A percentile compares a stretch with the other conserved stretches of the same genome.
These are phyloP conservation scores for Philantomba maxwellii DNA, from an alignment of 2,113 vertebrate genomes.

Conservation along the genomic window DNA sequence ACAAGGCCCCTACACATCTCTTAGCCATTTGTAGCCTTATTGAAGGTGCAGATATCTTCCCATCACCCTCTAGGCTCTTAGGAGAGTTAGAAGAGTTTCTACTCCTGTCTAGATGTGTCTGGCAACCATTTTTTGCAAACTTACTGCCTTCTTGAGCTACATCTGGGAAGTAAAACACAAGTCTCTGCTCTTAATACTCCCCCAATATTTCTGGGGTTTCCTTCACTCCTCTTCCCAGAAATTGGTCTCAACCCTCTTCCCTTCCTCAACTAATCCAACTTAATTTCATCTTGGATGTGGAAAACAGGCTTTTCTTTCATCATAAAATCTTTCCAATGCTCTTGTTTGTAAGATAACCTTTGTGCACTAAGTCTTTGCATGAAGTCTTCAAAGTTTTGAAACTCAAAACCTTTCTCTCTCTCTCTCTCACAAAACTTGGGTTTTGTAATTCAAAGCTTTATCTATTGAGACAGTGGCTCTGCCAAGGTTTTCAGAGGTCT, in stretches of 20 bases:
- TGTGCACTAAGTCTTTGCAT: neutral
- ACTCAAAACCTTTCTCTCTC: neutral
- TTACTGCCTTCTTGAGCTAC: neutral
- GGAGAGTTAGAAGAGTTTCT: neutral
- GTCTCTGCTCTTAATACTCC: neutral
- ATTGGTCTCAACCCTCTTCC: neutral
- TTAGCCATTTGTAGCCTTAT: neutral
- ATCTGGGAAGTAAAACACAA: neutral
- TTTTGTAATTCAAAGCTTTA: conserved; percentile 1
- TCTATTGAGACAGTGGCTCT: neutral
- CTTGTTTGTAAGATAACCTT: neutral
- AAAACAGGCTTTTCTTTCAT: neutral
- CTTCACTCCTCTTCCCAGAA: neutral
- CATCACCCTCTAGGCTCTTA: neutral
- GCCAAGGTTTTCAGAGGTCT: neutral
- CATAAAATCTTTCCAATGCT: neutral
- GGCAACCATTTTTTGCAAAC: neutral
- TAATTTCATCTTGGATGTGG: neutral
- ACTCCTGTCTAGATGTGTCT: neutral
- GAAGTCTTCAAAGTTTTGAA: conserved; percentile 25
- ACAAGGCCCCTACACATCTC: neutral
- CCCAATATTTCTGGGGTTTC: neutral
- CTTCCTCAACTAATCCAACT: neutral
- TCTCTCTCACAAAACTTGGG: neutral
- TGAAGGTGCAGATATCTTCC: neutral